Evolutionary conservation across 2,888 invertebrate species (phyloP), one percentile per base, ranked within the genome.

Genomic region (Gastracanthus pulcherrimus): DNA sequence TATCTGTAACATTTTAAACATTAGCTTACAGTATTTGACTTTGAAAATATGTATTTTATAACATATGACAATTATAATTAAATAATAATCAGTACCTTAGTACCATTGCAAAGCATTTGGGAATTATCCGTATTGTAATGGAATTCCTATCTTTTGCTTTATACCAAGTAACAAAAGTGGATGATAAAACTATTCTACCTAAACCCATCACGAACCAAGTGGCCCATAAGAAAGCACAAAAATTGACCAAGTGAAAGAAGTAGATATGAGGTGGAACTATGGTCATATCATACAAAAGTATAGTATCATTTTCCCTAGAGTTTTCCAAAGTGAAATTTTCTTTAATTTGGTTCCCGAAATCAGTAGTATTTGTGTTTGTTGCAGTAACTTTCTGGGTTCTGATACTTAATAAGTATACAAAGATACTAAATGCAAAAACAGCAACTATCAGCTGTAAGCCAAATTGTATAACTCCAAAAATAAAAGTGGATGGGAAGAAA

Each of bases 111-210:
- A 60, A 36, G 13, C 60, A 75, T 23, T 62, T 34, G 1, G 55
- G 51, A 13, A 80, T 23, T 4, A 51, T 51, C 1, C 3, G 16
- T 1, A n/a, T 29, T 6, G 76, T 34, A n/a, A 76, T n/a, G 7
- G 2, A 6, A 0, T 16, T 16, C 16, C 38, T 70, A 16, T 76
- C 76, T n/a, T 70, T 70, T 9, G n/a, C 16, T 6, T 76, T 51
- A 45, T 76, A 80, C 80, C 80, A 80, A 2, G 76, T 76, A 11
- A 76, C 80, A 3, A 80, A 80, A 4, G 76, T 69, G 0, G 80
- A 48, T 0, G 76, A 71, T n/a, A 80, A 29, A 2, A 70, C 62
- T 70, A 75, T 76, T 36, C 80, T 48, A 13, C 51, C 76, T 1
- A 55, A 0, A 5, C 76, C 80, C 62, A 29, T 48, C 7, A 80